These are phyloP conservation scores for Urocitellus parryii DNA, from an alignment of 2,113 vertebrate genomes.

Conservation along the genomic window DNA sequence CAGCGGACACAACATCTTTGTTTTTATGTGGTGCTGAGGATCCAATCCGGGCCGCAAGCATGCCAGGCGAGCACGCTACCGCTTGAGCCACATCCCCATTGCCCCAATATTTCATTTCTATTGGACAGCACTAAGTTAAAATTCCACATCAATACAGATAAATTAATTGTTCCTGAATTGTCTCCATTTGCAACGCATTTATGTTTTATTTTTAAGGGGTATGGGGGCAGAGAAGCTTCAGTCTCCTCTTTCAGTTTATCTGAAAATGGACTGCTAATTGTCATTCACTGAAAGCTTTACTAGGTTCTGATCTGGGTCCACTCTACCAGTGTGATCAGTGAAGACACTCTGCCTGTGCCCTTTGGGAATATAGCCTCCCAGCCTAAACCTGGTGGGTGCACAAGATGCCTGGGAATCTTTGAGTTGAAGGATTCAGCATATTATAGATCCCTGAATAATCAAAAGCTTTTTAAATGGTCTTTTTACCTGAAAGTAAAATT, in stretches of 20 bases:
- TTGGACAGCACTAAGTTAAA: not conserved
- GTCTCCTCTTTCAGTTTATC: not conserved
- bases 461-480: not conserved
- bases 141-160: not conserved
- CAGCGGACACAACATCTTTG: too few relatives aligned
- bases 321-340: not conserved
- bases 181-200: not conserved
- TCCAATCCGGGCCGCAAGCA: too few relatives aligned
- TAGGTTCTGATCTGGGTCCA: accelerated
- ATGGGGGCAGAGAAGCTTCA: not conserved
- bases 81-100: too few relatives aligned
- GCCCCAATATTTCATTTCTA: not conserved
- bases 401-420: not conserved
- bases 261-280: not conserved
- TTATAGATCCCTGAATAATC: not conserved
- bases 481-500: not conserved
- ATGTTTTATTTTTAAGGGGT: not conserved
- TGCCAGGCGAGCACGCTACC: too few relatives aligned
- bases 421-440: not conserved
- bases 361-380: not conserved
- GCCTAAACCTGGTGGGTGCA: not conserved
- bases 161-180: not conserved
- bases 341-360: not conserved
- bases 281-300: not conserved
- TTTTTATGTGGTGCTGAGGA: too few relatives aligned